phyloP scores from a whole-genome alignment of 2,797 vertebrate species.

The Mareca strepera region DNA sequence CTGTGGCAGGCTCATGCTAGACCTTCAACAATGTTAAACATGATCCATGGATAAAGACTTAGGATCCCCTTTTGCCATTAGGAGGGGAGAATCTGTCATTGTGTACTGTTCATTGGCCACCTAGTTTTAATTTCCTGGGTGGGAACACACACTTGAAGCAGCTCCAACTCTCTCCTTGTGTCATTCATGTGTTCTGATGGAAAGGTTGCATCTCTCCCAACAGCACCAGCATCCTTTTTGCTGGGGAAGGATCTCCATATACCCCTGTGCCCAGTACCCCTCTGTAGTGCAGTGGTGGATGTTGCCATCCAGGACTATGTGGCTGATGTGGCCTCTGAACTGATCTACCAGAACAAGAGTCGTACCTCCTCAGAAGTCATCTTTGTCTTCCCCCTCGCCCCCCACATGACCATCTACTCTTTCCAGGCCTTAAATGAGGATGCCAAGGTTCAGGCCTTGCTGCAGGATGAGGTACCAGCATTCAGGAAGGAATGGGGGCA shows the following conservation, averaged over 20 bases:
- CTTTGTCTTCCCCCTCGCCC: neutral
- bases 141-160: neutral
- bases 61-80: neutral
- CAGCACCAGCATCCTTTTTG: neutral
- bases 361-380: neutral
- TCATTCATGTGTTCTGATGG: neutral
- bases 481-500: fast-evolving
- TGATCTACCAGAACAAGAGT: neutral
- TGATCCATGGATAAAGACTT: neutral
- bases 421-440: neutral
- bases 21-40: neutral
- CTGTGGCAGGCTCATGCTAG: neutral
- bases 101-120: neutral
- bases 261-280: neutral
- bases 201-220: neutral
- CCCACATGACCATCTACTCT: neutral
- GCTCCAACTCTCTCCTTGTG: neutral
- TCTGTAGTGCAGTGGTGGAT: neutral
- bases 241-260: neutral
- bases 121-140: neutral
- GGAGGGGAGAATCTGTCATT: neutral
- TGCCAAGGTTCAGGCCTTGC: neutral
- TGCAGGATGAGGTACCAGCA: neutral
- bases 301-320: neutral
- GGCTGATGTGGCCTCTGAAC: neutral